phyloP scores from a whole-genome alignment of 30 jellyfish, hydroid and myxozoan genomes.

The Hydra vulgaris region DNA sequence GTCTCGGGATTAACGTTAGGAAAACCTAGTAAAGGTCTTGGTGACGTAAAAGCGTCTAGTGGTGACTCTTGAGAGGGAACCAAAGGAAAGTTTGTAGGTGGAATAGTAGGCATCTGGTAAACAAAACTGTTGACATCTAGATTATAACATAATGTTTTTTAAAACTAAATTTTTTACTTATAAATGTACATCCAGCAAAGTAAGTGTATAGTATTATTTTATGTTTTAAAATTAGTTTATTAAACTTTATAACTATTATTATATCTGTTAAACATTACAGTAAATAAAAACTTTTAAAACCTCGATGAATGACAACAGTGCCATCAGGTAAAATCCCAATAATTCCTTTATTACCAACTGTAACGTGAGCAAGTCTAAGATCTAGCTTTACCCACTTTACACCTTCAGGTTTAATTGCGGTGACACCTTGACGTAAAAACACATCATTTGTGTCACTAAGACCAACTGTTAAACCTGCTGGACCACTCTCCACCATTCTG shows the following conservation, averaged over 20 bases:
- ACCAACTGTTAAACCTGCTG: constrained; percentile 74
- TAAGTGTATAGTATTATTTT: too few species aligned
- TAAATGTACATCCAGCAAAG: too few species aligned
- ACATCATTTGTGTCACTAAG: constrained; percentile 51
- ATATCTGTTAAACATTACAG: too few species aligned
- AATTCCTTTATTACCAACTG: constrained; percentile 73
- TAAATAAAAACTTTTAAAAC: too few species aligned
- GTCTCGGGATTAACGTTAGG: neutral
- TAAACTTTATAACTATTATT: too few species aligned
- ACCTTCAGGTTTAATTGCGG: constrained; percentile 77
- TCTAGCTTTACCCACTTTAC: constrained; percentile 56
- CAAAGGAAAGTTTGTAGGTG: constrained; percentile 27
- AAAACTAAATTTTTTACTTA: too few species aligned
- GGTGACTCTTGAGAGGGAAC: constrained; percentile 31
- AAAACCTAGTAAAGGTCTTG: constrained; percentile 6
- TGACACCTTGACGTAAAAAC: constrained; percentile 29
- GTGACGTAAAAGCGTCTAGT: constrained; percentile 4
- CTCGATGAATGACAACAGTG: constrained; percentile 63
- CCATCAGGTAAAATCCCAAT: constrained; percentile 84
- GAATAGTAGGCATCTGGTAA: constrained; percentile 34
- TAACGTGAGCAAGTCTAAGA: constrained; percentile 65
- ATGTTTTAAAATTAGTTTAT: too few species aligned
- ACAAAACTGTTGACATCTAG: constrained; percentile 28
- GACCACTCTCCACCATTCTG: constrained; percentile 65
- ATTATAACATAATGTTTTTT: neutral